Percentiles rank a stretch among this genome's conserved stretches.
Evolutionary conservation across 2,113 vertebrate species (phyloP).

Genomic region (Panthera uncia): DNA sequence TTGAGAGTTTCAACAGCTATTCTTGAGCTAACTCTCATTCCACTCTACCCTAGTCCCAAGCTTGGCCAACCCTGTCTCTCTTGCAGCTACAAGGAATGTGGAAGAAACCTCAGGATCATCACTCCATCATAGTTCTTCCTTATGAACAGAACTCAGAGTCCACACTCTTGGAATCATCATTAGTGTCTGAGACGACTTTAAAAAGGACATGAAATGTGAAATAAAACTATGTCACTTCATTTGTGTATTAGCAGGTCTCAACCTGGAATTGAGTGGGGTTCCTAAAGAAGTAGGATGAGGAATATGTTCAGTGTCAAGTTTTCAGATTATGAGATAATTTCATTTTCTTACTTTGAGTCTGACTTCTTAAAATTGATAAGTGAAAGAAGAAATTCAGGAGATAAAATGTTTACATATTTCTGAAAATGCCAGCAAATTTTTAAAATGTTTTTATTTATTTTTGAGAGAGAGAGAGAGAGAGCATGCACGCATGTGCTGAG

Average conservation of each 20-base stretch:
- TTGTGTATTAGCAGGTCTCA: not conserved
- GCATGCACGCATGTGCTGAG: no score
- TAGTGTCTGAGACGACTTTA: not conserved
- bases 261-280: not conserved
- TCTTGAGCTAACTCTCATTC: not conserved
- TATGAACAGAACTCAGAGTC: not conserved
- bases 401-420: not conserved
- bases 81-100: not conserved
- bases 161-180: not conserved
- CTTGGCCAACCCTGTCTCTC: not conserved
- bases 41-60: not conserved
- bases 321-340: not conserved
- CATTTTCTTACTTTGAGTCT: not conserved
- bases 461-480: no score
- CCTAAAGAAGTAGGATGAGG: not conserved
- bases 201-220: not conserved
- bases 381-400: not conserved
- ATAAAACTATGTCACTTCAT: not conserved
- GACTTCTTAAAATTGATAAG: constrained; percentile 11
- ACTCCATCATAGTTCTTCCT: not conserved
- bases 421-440: not conserved
- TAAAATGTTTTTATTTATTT: no score
- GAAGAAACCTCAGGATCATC: not conserved
- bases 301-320: not conserved
- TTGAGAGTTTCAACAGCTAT: not conserved